Conservation (phyloP, 2,113 vertebrate species). For the Thunnus maccoyii region DNA sequence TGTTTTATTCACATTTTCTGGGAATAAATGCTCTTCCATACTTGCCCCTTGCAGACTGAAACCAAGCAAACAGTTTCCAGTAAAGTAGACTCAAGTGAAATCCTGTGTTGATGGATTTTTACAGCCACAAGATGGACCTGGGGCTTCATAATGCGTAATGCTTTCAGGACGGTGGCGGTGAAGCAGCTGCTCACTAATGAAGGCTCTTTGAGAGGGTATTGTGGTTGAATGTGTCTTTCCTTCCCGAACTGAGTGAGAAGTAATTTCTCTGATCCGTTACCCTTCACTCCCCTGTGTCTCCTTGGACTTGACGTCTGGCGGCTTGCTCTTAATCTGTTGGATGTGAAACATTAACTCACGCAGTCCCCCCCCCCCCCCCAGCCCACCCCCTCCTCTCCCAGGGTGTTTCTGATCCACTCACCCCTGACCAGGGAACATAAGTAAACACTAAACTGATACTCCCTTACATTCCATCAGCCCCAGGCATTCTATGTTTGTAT, state of each 20-base stretch:
- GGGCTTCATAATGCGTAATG: neutral
- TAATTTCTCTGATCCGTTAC: slow-evolving; percentile 74
- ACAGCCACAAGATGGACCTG: neutral
- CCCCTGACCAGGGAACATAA: slow-evolving; percentile 51
- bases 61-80: neutral
- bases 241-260: slow-evolving; percentile 24
- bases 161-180: neutral
- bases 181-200: slow-evolving; percentile 44
- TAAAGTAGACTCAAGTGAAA: neutral
- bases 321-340: slow-evolving; percentile 68
- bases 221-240: slow-evolving; percentile 34
- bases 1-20: too few species aligned
- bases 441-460: slow-evolving; percentile 53
- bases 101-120: neutral
- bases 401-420: slow-evolving; percentile 27
- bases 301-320: slow-evolving; percentile 43
- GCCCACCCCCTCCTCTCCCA: neutral
- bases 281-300: slow-evolving; percentile 52
- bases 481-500: neutral
- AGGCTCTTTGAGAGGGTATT: slow-evolving; percentile 31
- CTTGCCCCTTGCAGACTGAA: neutral
- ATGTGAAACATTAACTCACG: slow-evolving; percentile 67
- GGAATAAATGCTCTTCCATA: neutral
- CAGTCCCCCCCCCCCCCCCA: neutral
- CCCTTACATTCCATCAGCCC: slow-evolving; percentile 23